phyloP scores from a whole-genome alignment of 1,140 invertebrate species.

The Trinorchestia longiramus region DNA sequence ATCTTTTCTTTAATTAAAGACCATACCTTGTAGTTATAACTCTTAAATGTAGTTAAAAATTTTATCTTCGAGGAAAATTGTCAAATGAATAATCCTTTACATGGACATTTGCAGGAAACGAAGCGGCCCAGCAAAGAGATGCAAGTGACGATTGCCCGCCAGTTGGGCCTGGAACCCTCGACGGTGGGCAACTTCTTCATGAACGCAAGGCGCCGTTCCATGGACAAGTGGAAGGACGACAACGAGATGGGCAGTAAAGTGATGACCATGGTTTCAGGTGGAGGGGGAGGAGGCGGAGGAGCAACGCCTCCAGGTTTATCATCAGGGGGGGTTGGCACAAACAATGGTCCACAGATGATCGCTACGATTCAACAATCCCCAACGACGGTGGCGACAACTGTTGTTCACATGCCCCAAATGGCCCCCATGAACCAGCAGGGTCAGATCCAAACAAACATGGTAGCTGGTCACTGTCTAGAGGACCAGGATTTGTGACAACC shows the following conservation, averaged over 20 bases:
- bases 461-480: constrained; percentile 65
- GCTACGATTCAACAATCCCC: constrained; percentile 40
- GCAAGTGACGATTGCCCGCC: constrained; percentile 98
- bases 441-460: constrained; percentile 61
- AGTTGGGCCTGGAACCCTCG: constrained; percentile 96
- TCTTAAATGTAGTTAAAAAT: not conserved
- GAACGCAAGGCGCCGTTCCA: constrained; percentile 96
- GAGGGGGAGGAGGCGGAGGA: constrained; percentile 70
- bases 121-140: constrained; percentile 99
- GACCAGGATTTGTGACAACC: constrained; percentile 67
- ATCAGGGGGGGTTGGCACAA: constrained; percentile 12
- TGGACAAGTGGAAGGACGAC: constrained; percentile 98
- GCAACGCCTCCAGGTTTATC: constrained; percentile 59
- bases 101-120: constrained; percentile 83
- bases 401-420: constrained; percentile 66
- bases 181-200: constrained; percentile 99
- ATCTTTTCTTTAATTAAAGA: not conserved
- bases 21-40: not conserved
- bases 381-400: constrained; percentile 56
- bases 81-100: not conserved
- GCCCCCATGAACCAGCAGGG: constrained; percentile 57
- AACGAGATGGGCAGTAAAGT: constrained; percentile 70
- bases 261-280: constrained; percentile 73
- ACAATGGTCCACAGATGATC: constrained; percentile 46
- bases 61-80: not conserved